These are phyloP conservation scores for Cynaeus angustus DNA, from an alignment of 2,888 invertebrate genomes.

Conservation along the genomic window DNA sequence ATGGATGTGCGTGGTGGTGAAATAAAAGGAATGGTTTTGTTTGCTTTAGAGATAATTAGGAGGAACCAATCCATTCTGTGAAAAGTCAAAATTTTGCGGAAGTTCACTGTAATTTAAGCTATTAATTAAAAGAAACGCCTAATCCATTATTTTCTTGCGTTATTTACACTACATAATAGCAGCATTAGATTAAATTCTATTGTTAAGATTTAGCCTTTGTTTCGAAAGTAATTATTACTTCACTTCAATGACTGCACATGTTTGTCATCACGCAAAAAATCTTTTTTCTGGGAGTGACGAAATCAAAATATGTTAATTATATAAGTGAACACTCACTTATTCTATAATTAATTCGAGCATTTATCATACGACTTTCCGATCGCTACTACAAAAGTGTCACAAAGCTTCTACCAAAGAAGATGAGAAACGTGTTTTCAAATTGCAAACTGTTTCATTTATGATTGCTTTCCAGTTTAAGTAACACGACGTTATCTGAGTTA, in stretches of 20 bases:
- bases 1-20: slow-evolving; percentile 46
- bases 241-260: slow-evolving; percentile 12
- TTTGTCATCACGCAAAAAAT: not conserved
- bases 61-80: not conserved
- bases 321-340: no score
- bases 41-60: not conserved
- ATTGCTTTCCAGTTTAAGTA: slow-evolving; percentile 60
- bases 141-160: slow-evolving; percentile 25
- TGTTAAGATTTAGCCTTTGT: slow-evolving; percentile 9
- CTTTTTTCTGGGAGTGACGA: no score
- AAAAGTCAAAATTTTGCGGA: slow-evolving; percentile 9
- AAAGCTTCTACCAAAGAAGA: not conserved
- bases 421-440: slow-evolving; percentile 5
- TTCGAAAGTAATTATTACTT: slow-evolving; percentile 21
- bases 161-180: slow-evolving; percentile 23
- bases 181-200: slow-evolving; percentile 17
- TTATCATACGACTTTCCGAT: no score
- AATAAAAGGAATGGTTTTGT: slow-evolving; percentile 3
- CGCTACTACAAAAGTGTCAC: no score
- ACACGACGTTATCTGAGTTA: slow-evolving; percentile 62
- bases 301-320: no score
- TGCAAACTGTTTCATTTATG: slow-evolving; percentile 58
- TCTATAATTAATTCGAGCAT: no score
- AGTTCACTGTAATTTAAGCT: slow-evolving; percentile 25
- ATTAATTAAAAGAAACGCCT: slow-evolving; percentile 32